Evolutionary conservation across 2,797 vertebrate species (phyloP).

Genomic region (Geotrypetes seraphini): DNA sequence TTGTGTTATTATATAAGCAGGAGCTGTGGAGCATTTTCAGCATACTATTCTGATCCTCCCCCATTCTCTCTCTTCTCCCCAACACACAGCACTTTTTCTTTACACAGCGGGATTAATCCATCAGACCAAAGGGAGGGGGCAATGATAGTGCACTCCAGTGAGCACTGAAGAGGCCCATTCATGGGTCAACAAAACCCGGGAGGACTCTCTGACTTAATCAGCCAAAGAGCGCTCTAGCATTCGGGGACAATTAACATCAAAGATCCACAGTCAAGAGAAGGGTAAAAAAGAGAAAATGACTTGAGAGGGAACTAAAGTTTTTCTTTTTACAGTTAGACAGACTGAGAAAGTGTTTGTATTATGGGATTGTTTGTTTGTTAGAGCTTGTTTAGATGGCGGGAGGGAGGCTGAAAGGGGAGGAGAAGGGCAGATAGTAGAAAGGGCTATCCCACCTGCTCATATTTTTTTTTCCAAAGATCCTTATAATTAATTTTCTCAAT

Average conservation of each 20-base stretch:
- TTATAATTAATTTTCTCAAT: no score
- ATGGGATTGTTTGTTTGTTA: not conserved
- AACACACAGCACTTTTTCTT: slow-evolving; percentile 25
- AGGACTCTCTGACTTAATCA: slow-evolving; percentile 56
- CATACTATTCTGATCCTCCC: slow-evolving; percentile 8
- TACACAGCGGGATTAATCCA: slow-evolving; percentile 71
- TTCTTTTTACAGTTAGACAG: not conserved
- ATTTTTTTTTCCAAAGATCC: no score
- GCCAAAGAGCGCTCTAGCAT: slow-evolving; percentile 39
- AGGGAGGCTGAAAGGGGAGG: not conserved
- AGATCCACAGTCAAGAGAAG: slow-evolving; percentile 30
- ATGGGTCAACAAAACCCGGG: slow-evolving; percentile 58
- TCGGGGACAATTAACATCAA: slow-evolving; percentile 53
- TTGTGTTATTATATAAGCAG: no score
- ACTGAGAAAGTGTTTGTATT: not conserved
- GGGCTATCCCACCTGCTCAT: not conserved
- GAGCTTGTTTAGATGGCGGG: not conserved
- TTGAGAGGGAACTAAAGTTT: slow-evolving; percentile 25
- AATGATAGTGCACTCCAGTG: slow-evolving; percentile 79
- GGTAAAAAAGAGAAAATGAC: slow-evolving; percentile 24
- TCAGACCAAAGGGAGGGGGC: slow-evolving; percentile 49
- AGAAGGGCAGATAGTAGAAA: slow-evolving; percentile 3
- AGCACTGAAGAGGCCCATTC: slow-evolving; percentile 83
- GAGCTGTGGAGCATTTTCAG: slow-evolving; percentile 18
- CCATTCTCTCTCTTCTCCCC: slow-evolving; percentile 11